Conservation (phyloP, 1,140 invertebrate species). For the Aphaenogaster floridana region DNA sequence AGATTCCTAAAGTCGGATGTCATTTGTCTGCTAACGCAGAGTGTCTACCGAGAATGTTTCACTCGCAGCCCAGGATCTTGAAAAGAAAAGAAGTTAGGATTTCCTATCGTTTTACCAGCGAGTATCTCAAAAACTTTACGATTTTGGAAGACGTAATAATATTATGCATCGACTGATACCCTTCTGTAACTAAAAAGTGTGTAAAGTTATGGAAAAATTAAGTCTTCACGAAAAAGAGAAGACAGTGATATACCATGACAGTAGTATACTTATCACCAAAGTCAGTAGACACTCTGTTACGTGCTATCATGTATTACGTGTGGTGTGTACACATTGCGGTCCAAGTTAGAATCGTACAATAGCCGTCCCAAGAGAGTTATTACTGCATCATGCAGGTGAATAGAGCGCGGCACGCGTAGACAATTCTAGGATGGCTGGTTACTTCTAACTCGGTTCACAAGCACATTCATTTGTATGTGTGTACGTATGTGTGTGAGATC, state of each 20-base stretch:
- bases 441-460: conserved; percentile 34
- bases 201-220: not conserved
- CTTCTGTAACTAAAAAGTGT: not conserved
- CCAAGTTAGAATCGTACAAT: conserved; percentile 27
- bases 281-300: conserved; percentile 72
- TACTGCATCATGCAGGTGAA: conserved; percentile 5
- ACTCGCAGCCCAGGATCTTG: not conserved
- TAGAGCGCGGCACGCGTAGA: not conserved
- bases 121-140: not conserved
- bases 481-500: conserved; percentile 1
- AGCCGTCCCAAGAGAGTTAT: not conserved
- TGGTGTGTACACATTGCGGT: conserved; percentile 23
- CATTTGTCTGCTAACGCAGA: conserved; percentile 36
- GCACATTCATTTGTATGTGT: conserved; percentile 17
- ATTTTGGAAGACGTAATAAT: not conserved
- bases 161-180: not conserved
- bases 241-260: not conserved
- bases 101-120: not conserved
- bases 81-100: not conserved
- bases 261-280: not conserved
- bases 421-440: conserved; percentile 17
- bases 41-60: conserved; percentile 63
- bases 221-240: not conserved
- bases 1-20: conserved; percentile 75
- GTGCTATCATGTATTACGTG: conserved; percentile 44